Conservation (phyloP, 2,888 invertebrate species). For the Philonicus albiceps region DNA sequence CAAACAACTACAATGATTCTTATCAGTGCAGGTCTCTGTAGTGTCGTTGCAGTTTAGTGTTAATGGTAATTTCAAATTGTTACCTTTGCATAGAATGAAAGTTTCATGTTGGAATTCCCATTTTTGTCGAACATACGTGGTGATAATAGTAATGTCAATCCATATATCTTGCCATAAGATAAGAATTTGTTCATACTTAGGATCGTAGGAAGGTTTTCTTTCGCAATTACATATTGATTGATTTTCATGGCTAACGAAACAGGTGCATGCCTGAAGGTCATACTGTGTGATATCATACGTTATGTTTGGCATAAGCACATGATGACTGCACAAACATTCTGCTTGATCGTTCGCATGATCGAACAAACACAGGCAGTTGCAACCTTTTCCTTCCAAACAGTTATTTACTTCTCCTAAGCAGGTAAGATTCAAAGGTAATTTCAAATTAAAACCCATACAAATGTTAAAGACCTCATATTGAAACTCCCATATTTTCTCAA, state of each 20-base stretch:
- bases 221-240: background rate
- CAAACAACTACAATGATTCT: background rate
- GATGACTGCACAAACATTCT: background rate
- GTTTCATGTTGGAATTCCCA: background rate
- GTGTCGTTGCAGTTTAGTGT: background rate
- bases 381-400: background rate
- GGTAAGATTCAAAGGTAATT: background rate
- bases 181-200: background rate
- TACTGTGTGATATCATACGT: background rate
- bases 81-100: background rate
- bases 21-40: background rate
- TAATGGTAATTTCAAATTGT: background rate
- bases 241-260: background rate
- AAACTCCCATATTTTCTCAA: background rate
- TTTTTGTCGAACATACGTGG: background rate
- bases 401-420: background rate
- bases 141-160: background rate
- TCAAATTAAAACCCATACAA: background rate
- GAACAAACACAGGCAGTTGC: background rate
- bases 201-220: background rate
- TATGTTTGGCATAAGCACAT: background rate
- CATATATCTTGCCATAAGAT: background rate
- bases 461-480: background rate
- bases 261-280: background rate
- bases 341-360: background rate